Evolutionary conservation across 1,140 invertebrate species (phyloP).

Genomic region (Drosophila pseudoananassae): DNA sequence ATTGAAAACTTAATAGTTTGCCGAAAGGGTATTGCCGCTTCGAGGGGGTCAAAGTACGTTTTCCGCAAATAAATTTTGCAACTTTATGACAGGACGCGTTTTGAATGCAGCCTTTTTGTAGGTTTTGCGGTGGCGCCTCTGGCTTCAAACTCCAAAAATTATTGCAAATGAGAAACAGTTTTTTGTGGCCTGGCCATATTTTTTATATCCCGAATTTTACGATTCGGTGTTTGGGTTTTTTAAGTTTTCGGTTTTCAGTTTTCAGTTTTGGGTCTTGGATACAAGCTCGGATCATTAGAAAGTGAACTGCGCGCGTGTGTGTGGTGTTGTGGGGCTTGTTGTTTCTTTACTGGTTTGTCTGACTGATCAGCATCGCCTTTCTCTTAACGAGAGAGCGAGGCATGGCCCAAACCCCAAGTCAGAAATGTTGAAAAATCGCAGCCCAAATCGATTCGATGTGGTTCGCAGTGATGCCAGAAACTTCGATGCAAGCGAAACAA

Average conservation of each 20-base stretch:
- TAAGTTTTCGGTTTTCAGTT: neutral
- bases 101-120: conserved; percentile 7
- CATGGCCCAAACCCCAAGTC: conserved; percentile 15
- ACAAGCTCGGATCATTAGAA: conserved; percentile 46
- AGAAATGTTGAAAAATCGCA: conserved; percentile 35
- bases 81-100: conserved; percentile 41
- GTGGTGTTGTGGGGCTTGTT: conserved; percentile 1
- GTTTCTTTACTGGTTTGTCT: conserved; percentile 29
- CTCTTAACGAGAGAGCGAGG: conserved; percentile 45
- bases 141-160: conserved; percentile 37
- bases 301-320: conserved; percentile 44
- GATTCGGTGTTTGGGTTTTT: neutral
- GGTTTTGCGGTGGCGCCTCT: conserved; percentile 9
- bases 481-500: neutral
- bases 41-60: no score
- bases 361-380: conserved; percentile 48
- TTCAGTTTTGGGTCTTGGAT: conserved; percentile 10
- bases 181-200: conserved; percentile 32
- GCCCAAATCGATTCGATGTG: conserved; percentile 55
- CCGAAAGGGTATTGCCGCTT: no score
- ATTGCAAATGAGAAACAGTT: conserved; percentile 46
- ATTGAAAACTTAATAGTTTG: no score
- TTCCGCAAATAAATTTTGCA: conserved; percentile 28
- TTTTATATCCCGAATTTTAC: conserved; percentile 30
- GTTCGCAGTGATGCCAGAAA: conserved; percentile 17